These are phyloP conservation scores for Tetanocera ferruginea DNA, from an alignment of 2,888 invertebrate species.

Conservation along the genomic window DNA sequence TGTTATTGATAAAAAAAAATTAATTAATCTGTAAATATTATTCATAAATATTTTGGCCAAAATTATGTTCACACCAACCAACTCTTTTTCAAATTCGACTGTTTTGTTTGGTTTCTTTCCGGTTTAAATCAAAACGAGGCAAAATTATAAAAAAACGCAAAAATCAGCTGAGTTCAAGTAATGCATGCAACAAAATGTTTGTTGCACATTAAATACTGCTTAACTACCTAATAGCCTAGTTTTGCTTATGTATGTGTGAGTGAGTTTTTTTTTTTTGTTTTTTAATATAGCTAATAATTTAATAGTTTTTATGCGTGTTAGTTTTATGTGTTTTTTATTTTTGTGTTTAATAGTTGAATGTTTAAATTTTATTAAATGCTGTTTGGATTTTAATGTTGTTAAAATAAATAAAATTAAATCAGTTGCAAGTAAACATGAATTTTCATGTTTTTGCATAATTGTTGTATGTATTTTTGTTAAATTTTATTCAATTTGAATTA, in stretches of 20 bases:
- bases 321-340: constrained; percentile 45
- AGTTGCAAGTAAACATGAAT: no score
- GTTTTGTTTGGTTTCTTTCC: not conserved
- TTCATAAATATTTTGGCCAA: no score
- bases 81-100: no score
- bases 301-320: constrained; percentile 20
- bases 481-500: not conserved
- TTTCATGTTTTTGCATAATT: not conserved
- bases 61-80: no score
- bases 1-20: no score
- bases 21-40: no score
- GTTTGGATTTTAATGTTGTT: not conserved
- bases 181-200: no score
- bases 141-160: constrained; percentile 32
- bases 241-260: not conserved
- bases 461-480: constrained; percentile 42
- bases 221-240: no score
- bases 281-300: not conserved
- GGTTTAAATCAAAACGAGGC: not conserved
- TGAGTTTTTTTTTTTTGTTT: constrained; percentile 39
- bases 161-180: not conserved
- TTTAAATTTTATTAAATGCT: constrained; percentile 39
- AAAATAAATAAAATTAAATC: no score
- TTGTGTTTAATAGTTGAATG: constrained; percentile 41
- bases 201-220: no score